Evolutionary conservation across 2,113 vertebrate genomes (phyloP).

Genomic region (Micromys minutus): DNA sequence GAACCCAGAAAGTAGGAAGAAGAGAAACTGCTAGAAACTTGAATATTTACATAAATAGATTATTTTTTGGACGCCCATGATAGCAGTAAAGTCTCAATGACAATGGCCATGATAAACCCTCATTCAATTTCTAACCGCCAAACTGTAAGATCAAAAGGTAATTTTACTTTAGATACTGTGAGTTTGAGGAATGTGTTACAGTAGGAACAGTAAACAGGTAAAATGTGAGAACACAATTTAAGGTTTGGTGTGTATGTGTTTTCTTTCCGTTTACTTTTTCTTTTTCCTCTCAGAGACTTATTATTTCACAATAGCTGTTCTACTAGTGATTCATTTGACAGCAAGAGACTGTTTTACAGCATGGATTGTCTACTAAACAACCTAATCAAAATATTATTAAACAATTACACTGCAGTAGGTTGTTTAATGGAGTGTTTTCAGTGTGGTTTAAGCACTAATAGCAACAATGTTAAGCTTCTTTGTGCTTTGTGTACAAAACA

Average conservation of each 20-base stretch:
- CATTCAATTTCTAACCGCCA: not conserved
- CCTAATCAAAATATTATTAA: conserved; percentile 94
- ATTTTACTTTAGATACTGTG: not conserved
- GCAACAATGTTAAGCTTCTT: conserved; percentile 87
- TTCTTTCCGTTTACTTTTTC: not conserved
- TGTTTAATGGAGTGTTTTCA: conserved; percentile 94
- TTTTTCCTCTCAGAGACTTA: conserved; percentile 49
- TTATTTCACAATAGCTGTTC: conserved; percentile 73
- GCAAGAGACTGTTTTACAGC: conserved; percentile 84
- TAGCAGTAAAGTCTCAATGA: not conserved
- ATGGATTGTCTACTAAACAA: conserved; percentile 87
- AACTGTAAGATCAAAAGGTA: not conserved
- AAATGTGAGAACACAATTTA: not conserved
- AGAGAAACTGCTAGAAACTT: not conserved
- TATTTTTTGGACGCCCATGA: not conserved
- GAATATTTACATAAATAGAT: not conserved
- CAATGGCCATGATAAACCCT: not conserved
- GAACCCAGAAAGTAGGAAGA: too few species aligned
- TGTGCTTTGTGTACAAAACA: conserved; percentile 89
- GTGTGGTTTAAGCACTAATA: conserved; percentile 89
- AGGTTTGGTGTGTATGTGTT: not conserved
- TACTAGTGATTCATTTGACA: conserved; percentile 77
- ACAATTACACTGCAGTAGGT: conserved; percentile 89
- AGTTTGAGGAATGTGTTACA: not conserved
- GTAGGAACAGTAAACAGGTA: not conserved